Evolutionary conservation across 2,888 invertebrate genomes (phyloP).

Genomic region (Athalia cordata): DNA sequence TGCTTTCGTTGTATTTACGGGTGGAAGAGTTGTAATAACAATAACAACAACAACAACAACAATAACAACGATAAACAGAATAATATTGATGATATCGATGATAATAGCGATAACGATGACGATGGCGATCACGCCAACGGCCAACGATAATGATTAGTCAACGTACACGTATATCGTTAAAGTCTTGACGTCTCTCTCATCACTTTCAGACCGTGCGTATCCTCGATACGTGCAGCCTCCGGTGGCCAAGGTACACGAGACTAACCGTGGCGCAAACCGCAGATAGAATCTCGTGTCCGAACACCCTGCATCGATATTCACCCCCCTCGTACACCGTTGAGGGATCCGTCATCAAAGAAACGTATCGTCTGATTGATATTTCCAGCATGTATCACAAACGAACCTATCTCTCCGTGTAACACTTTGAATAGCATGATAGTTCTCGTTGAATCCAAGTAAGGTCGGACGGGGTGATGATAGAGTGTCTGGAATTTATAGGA

Average conservation of each 20-base stretch:
- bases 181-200: constrained; percentile 56
- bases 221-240: constrained; percentile 16
- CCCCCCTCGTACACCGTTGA: background rate
- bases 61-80: constrained; percentile 20
- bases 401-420: too few species aligned
- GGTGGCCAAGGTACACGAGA: background rate
- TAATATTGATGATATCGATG: background rate
- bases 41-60: constrained; percentile 21
- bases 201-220: constrained; percentile 25
- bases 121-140: constrained; percentile 42
- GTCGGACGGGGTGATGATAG: too few species aligned
- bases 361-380: too few species aligned
- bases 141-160: constrained; percentile 24
- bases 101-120: background rate
- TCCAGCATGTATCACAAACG: too few species aligned
- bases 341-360: background rate
- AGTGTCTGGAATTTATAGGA: too few species aligned
- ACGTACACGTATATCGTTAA: constrained; percentile 40
- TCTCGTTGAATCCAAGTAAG: too few species aligned
- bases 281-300: background rate
- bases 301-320: too few species aligned
- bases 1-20: constrained; percentile 73
- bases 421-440: too few species aligned
- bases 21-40: constrained; percentile 61
- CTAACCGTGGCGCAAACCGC: constrained; percentile 15